Evolutionary conservation across 1,140 invertebrate genomes (phyloP).

Genomic region (Aphidius ervi): DNA sequence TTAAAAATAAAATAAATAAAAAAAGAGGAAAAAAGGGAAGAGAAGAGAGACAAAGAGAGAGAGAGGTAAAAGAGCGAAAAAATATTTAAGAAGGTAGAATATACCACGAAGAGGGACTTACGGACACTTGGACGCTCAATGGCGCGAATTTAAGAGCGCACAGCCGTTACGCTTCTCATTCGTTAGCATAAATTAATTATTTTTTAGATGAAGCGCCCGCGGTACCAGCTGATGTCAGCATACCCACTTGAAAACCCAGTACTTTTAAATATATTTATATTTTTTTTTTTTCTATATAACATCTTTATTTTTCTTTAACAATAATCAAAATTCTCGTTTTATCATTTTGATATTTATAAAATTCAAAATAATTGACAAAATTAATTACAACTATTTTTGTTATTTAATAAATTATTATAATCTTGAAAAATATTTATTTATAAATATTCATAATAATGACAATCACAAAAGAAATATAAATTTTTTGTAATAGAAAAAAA

Average conservation of each 20-base stretch:
- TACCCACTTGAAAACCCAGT: conserved; percentile 13
- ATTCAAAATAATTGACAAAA: too few relatives aligned
- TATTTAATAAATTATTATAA: neutral
- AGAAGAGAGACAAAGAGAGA: conserved; percentile 24
- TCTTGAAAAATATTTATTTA: neutral
- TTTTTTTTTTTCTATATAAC: neutral
- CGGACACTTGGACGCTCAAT: conserved; percentile 53
- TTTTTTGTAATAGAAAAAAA: neutral
- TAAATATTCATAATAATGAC: neutral
- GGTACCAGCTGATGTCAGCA: conserved; percentile 36
- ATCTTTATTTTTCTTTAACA: neutral
- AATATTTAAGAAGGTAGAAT: conserved; percentile 28
- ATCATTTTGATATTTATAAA: too few relatives aligned
- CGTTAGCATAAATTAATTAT: conserved; percentile 55
- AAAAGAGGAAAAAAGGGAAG: conserved; percentile 1
- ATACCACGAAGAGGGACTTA: conserved; percentile 40
- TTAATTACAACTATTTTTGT: too few relatives aligned
- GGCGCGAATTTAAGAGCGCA: conserved; percentile 51
- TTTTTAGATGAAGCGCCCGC: conserved; percentile 33
- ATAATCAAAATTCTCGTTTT: neutral
- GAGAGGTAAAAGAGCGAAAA: conserved; percentile 17
- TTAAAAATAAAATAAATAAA: too few relatives aligned
- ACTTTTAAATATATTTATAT: neutral
- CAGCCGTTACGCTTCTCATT: conserved; percentile 53
- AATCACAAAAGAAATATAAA: neutral